Percentiles rank a stretch among this genome's conserved stretches.
Evolutionary conservation across 1,140 invertebrate species (phyloP).

Genomic region (Melanaphis sacchari): DNA sequence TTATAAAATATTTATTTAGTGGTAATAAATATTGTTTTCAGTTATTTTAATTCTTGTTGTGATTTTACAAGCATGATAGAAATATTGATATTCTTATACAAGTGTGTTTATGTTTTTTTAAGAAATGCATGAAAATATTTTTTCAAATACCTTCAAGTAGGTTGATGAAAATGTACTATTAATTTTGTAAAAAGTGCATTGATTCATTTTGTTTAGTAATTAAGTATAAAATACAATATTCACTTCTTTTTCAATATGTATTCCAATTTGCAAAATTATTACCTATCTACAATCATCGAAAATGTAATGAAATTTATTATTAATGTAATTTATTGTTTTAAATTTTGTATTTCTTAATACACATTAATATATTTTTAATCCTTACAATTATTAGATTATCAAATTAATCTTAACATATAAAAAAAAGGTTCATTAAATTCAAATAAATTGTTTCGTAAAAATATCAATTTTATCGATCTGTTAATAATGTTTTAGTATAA

Average conservation of each 20-base stretch:
- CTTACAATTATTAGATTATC: background rate
- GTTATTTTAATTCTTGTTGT: background rate
- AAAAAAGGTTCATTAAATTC: background rate
- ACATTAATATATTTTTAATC: background rate
- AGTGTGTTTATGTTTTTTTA: background rate
- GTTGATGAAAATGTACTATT: background rate
- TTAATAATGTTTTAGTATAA: background rate
- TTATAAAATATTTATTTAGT: background rate
- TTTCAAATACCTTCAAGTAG: background rate
- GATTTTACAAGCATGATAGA: background rate
- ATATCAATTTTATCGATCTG: background rate
- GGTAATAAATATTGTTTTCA: background rate
- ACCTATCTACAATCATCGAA: background rate
- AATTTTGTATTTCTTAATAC: background rate
- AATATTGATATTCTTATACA: background rate
- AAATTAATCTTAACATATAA: background rate
- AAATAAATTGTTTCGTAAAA: background rate
- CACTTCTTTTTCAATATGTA: background rate
- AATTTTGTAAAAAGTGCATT: background rate
- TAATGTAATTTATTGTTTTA: background rate
- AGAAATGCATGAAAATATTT: background rate
- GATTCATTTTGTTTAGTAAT: background rate
- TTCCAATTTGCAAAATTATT: background rate
- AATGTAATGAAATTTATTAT: background rate
- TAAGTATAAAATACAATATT: background rate